phyloP scores from a whole-genome alignment of 2,888 invertebrate genomes.

The Tetheella fluctuosa region DNA sequence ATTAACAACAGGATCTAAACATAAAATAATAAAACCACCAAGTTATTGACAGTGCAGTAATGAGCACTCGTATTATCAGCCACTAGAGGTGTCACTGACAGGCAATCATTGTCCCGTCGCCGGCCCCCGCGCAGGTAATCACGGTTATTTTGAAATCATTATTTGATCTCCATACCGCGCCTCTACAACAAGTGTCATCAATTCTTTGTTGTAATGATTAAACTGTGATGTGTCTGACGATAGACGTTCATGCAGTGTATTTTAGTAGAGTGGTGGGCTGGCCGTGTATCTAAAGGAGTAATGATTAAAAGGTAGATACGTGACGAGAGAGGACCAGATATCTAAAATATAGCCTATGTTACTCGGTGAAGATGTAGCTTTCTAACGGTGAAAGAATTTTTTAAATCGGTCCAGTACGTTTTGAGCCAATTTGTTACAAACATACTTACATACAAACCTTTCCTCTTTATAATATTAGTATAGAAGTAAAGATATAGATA shows the following conservation, averaged over 20 bases:
- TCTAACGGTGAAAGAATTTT: too few species aligned
- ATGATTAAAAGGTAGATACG: too few species aligned
- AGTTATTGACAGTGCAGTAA: constrained; percentile 23
- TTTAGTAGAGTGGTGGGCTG: too few species aligned
- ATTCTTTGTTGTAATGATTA: neutral
- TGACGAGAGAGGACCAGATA: too few species aligned
- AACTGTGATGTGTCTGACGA: neutral
- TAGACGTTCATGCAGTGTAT: neutral
- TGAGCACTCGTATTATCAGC: constrained; percentile 21
- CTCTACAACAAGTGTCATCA: neutral
- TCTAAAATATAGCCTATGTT: too few species aligned
- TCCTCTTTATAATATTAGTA: too few species aligned
- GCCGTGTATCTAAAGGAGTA: too few species aligned
- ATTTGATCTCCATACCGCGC: neutral
- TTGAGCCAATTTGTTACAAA: too few species aligned
- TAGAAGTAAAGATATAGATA: too few species aligned
- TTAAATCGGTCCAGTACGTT: too few species aligned
- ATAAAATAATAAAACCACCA: neutral
- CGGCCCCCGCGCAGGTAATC: constrained; percentile 28
- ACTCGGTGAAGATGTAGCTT: too few species aligned
- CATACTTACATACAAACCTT: too few species aligned
- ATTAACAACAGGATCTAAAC: neutral
- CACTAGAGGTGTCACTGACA: constrained; percentile 35
- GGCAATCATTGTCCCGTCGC: constrained; percentile 17
- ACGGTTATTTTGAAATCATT: constrained; percentile 19